phyloP scores from a whole-genome alignment of 2,113 vertebrate genomes.

The Malurus cyaneus region DNA sequence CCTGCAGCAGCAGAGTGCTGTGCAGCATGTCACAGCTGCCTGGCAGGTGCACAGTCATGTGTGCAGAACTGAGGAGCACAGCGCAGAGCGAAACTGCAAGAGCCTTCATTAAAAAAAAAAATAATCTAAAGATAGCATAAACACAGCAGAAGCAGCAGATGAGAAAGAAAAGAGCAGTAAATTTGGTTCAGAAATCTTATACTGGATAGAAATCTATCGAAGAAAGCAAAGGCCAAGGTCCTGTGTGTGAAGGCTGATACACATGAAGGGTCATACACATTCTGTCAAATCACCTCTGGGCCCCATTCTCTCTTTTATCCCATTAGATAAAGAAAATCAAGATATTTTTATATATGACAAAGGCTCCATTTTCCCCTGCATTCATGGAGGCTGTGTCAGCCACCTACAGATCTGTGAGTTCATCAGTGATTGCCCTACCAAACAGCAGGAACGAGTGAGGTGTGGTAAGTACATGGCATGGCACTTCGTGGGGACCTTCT shows the following conservation, averaged over 20 bases:
- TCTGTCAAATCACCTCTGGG: not conserved
- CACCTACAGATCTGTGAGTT: conserved; percentile 82
- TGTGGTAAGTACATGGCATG: conserved; percentile 77
- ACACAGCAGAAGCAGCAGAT: not conserved
- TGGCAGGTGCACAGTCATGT: not conserved
- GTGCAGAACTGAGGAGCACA: not conserved
- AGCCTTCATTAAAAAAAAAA: not conserved
- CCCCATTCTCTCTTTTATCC: not conserved
- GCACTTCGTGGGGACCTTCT: not conserved
- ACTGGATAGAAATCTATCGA: not conserved
- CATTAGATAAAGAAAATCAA: conserved; percentile 50
- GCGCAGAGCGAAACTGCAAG: not conserved
- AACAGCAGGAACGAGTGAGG: conserved; percentile 74
- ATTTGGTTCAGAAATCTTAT: not conserved
- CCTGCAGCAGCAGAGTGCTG: not conserved
- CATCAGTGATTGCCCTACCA: conserved; percentile 77
- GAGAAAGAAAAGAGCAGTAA: not conserved
- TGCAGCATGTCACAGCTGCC: not conserved
- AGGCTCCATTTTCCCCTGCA: conserved; percentile 75
- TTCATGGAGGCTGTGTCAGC: conserved; percentile 75
- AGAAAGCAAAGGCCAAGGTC: not conserved
- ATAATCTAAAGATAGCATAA: not conserved
- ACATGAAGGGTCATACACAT: not conserved
- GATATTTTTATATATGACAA: conserved; percentile 3
- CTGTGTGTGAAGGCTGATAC: not conserved